Evolutionary conservation across 2,113 vertebrate species (phyloP).

Genomic region (Myxocyprinus asiaticus): DNA sequence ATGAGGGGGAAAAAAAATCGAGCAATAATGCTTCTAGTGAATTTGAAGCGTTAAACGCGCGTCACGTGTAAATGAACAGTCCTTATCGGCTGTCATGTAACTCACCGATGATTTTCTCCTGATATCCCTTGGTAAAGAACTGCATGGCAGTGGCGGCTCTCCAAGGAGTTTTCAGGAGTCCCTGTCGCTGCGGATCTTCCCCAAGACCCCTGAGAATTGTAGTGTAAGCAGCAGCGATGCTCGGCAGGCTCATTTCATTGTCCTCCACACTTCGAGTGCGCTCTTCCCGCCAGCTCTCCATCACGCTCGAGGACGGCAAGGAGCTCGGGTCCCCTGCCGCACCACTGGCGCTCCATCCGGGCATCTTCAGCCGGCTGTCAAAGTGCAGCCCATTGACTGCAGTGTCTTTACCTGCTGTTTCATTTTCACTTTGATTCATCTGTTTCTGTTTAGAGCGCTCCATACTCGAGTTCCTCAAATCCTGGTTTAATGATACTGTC

Average conservation of each 20-base stretch:
- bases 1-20: no score
- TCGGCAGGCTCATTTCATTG: constrained; percentile 82
- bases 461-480: constrained; percentile 53
- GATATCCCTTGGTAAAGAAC: constrained; percentile 99
- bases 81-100: constrained; percentile 8
- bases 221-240: constrained; percentile 86
- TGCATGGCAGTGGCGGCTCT: constrained; percentile 98
- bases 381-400: constrained; percentile 73
- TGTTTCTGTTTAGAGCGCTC: constrained; percentile 64
- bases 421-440: constrained; percentile 56
- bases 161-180: constrained; percentile 93
- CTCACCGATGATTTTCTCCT: constrained; percentile 94
- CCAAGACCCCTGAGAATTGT: constrained; percentile 90
- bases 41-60: neutral
- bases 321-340: constrained; percentile 44
- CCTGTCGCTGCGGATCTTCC: constrained; percentile 91
- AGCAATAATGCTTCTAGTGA: no score
- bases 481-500: neutral
- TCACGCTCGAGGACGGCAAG: constrained; percentile 45
- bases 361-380: constrained; percentile 60
- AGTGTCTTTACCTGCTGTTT: constrained; percentile 46
- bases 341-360: constrained; percentile 42
- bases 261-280: constrained; percentile 79
- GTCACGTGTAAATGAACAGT: neutral
- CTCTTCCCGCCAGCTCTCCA: constrained; percentile 82